Evolutionary conservation across 2,113 vertebrate species (phyloP), one percentile per base, ranked within the genome.

Genomic region (Istiophorus platypterus): DNA sequence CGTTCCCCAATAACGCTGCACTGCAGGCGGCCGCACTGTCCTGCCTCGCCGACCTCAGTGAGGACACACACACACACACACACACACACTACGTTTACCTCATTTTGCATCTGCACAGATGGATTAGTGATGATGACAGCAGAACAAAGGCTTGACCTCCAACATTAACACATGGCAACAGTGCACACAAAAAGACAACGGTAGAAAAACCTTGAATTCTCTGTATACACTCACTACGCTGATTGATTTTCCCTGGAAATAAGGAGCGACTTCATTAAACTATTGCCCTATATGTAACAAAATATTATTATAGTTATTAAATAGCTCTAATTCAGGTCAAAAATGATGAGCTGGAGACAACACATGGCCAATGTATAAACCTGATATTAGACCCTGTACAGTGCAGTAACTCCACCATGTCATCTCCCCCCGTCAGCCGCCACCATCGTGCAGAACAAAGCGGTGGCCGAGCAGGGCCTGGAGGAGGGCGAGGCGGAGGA

Each of bases 21-120:
- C 90, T 99, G 45, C 97, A 99, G 24, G 92, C 96, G 1, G 93
- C 96, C 3, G 96, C 94, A 0, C 96, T 99, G 4, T 95, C 93
- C 92, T 98, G 96, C 68, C 93, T 99, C 88, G 96, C 97, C 1
- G 95, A 96, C 67, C 95, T 99, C 72, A 98, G 98, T 99, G 88
- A 98, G 98, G 94, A 37, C 3, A 1, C 66, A 78, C 57, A 37
- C 58, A 37, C 3, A 1, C 66, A 78, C 57, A 37, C 58, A 13
- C 70, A 49, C 64, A 67, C n/a, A 5, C 15, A n/a, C 72, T 56
- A 67, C 39, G 39, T 64, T 56, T 31, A 66, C 41, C 74, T n/a
- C 17, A 6, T 45, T 56, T 66, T 29, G 27, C 39, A 1, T 7
- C 5, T 18, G n/a, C 26, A 12, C 9, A 18, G 49, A 27, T 3